Conservation (phyloP, 2,888 invertebrate genomes). For the Mesorhabditis sp. region DNA sequence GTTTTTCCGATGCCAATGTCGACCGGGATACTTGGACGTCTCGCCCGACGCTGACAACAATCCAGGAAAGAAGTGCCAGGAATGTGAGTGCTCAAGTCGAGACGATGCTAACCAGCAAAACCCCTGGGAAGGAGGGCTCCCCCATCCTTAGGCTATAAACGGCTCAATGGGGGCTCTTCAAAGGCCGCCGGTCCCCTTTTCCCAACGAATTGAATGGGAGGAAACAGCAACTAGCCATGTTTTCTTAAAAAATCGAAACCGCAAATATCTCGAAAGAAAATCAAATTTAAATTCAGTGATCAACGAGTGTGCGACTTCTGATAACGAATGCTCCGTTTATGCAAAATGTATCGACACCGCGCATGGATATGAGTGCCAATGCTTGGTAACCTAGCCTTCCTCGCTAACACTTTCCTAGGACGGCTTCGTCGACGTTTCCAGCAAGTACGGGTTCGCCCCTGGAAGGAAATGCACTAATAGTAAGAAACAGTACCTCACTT, state of each 20-base stretch:
- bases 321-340: conserved; percentile 53
- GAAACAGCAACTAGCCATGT: conserved; percentile 5
- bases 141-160: background rate
- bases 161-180: background rate
- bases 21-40: conserved; percentile 50
- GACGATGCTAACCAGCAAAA: background rate
- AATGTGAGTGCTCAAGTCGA: conserved; percentile 41
- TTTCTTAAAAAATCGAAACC: background rate
- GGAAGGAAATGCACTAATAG: conserved; percentile 54
- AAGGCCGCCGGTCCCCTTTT: conserved; percentile 8
- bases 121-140: background rate
- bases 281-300: conserved; percentile 39
- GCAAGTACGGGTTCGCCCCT: conserved; percentile 44
- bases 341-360: conserved; percentile 56
- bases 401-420: conserved; percentile 7
- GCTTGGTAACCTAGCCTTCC: conserved; percentile 14
- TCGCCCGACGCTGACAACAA: conserved; percentile 49
- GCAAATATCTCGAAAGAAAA: background rate
- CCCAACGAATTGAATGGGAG: background rate
- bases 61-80: conserved; percentile 54
- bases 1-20: conserved; percentile 51
- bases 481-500: conserved; percentile 11
- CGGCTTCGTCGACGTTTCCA: conserved; percentile 56
- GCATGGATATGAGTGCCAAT: conserved; percentile 53
- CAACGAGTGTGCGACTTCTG: conserved; percentile 56